phyloP scores from a whole-genome alignment of 2,113 vertebrate species.

The Colaptes auratus region DNA sequence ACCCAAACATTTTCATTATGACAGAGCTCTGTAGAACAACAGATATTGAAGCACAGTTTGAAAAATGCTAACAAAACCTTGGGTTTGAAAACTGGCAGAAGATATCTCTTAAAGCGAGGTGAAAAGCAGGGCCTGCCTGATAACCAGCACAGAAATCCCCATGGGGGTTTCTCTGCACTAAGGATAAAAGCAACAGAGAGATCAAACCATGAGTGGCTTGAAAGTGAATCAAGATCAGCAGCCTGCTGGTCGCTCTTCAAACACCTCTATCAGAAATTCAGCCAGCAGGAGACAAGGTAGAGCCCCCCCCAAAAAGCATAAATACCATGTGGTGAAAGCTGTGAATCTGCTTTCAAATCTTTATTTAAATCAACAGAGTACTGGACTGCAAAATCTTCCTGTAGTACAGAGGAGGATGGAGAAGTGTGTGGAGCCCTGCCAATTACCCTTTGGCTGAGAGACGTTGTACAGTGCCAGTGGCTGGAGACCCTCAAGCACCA shows the following conservation, averaged over 20 bases:
- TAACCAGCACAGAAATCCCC: neutral
- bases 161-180: neutral
- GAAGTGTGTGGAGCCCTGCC: neutral
- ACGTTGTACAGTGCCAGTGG: neutral
- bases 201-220: accelerated
- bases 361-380: neutral
- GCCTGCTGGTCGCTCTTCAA: neutral
- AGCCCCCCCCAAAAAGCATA: neutral
- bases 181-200: neutral
- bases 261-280: neutral
- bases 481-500: neutral
- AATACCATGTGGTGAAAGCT: neutral
- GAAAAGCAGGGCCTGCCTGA: neutral
- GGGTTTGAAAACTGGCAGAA: neutral
- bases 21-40: neutral
- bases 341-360: neutral
- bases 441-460: neutral
- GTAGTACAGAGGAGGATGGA: neutral
- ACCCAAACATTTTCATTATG: neutral
- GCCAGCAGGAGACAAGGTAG: neutral
- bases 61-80: neutral
- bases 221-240: neutral
- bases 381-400: neutral
- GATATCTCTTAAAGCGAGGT: neutral
- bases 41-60: accelerated